phyloP scores from a whole-genome alignment of 2,888 invertebrate species.

The Acleris laterana region DNA sequence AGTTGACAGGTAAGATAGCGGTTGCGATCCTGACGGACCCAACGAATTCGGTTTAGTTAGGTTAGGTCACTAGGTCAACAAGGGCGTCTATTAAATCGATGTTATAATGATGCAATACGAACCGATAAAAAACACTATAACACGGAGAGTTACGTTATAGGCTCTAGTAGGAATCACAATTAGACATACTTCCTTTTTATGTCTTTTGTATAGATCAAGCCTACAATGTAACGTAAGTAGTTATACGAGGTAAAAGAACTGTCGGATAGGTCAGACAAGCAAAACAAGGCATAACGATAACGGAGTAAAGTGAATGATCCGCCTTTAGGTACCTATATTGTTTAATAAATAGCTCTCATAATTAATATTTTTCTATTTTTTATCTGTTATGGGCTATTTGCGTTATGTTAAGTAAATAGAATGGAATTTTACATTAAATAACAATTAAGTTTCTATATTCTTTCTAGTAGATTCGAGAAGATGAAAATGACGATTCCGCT shows the following conservation, averaged over 20 bases:
- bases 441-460: background rate
- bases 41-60: too few relatives aligned
- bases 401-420: background rate
- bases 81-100: too few relatives aligned
- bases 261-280: conserved; percentile 64
- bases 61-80: too few relatives aligned
- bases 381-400: conserved; percentile 42
- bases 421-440: conserved; percentile 25
- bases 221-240: conserved; percentile 8
- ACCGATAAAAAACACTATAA: too few relatives aligned
- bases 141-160: too few relatives aligned
- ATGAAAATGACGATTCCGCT: too few relatives aligned
- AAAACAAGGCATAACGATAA: conserved; percentile 58
- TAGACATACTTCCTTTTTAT: too few relatives aligned
- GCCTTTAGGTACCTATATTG: conserved; percentile 55
- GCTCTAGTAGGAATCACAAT: too few relatives aligned
- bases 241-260: conserved; percentile 73
- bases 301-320: conserved; percentile 66
- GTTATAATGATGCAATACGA: too few relatives aligned
- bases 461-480: too few relatives aligned
- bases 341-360: conserved; percentile 69
- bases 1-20: too few relatives aligned
- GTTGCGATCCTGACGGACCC: too few relatives aligned
- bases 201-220: background rate
- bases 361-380: conserved; percentile 64